Percentiles rank a stretch among this genome's conserved stretches.
Conservation (phyloP, 2,113 vertebrate species). For the Xerus inauris region DNA sequence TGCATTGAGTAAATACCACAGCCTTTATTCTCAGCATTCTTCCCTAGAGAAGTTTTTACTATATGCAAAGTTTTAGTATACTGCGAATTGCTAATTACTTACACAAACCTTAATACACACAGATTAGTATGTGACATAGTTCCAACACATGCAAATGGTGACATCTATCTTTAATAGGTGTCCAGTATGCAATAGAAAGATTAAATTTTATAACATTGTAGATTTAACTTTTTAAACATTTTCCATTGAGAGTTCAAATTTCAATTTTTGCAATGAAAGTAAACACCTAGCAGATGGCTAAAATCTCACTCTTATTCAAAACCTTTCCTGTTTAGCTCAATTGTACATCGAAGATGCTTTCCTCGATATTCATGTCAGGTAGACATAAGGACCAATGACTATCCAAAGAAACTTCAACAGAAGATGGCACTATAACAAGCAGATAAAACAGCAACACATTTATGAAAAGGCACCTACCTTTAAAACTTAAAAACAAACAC, state of each 20-base stretch:
- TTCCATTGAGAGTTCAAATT: neutral
- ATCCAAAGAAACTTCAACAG: slow-evolving; percentile 13
- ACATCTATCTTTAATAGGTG: neutral
- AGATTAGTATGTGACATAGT: neutral
- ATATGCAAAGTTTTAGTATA: neutral
- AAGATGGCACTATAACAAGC: slow-evolving; percentile 24
- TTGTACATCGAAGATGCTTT: neutral
- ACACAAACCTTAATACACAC: neutral
- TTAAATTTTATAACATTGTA: neutral
- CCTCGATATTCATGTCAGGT: neutral
- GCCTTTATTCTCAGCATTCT: neutral
- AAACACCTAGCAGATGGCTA: neutral
- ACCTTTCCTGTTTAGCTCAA: neutral
- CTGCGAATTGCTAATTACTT: neutral
- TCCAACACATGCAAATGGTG: neutral
- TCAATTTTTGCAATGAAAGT: neutral
- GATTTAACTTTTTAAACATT: neutral
- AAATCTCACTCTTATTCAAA: neutral
- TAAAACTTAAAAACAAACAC: neutral
- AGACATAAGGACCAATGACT: neutral
- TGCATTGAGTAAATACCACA: neutral
- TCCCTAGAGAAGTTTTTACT: neutral
- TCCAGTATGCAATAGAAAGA: neutral
- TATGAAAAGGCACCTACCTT: neutral
- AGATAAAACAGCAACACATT: neutral